Conservation (phyloP, 2,797 vertebrate genomes). For the Sparidentex hasta region DNA sequence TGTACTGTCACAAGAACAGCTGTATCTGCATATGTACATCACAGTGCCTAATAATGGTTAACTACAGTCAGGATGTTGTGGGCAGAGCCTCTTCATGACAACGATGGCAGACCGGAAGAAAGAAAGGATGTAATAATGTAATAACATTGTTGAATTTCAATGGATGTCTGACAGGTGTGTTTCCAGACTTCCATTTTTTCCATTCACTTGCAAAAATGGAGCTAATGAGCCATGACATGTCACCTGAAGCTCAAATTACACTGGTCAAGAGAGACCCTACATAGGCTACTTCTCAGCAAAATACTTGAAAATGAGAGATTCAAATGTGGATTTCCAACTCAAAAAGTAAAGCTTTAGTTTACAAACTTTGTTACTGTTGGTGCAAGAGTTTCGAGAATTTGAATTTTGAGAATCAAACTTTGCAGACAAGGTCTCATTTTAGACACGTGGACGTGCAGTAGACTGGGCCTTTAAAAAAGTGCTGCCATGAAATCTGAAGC, state of each 20-base stretch:
- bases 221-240: constrained; percentile 64
- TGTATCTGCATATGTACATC: constrained; percentile 50
- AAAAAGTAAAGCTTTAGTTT: background rate
- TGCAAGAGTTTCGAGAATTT: constrained; percentile 9
- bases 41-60: constrained; percentile 75
- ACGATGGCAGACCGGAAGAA: constrained; percentile 6
- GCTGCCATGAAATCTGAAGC: constrained; percentile 81
- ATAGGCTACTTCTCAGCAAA: background rate
- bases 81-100: constrained; percentile 39
- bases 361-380: background rate
- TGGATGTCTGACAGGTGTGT: constrained; percentile 35
- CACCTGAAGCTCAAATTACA: constrained; percentile 10
- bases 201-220: constrained; percentile 61
- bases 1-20: constrained; percentile 15
- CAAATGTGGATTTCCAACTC: background rate
- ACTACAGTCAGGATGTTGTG: constrained; percentile 60
- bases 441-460: constrained; percentile 4
- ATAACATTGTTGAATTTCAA: constrained; percentile 42
- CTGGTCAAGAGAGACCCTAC: background rate
- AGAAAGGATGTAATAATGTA: constrained; percentile 29
- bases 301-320: background rate
- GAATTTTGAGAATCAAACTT: constrained; percentile 6
- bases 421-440: background rate
- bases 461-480: constrained; percentile 76
- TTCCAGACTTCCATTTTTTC: constrained; percentile 56